Evolutionary conservation across 2,888 invertebrate genomes (phyloP).

Genomic region (Dasysyrphus tricinctus): DNA sequence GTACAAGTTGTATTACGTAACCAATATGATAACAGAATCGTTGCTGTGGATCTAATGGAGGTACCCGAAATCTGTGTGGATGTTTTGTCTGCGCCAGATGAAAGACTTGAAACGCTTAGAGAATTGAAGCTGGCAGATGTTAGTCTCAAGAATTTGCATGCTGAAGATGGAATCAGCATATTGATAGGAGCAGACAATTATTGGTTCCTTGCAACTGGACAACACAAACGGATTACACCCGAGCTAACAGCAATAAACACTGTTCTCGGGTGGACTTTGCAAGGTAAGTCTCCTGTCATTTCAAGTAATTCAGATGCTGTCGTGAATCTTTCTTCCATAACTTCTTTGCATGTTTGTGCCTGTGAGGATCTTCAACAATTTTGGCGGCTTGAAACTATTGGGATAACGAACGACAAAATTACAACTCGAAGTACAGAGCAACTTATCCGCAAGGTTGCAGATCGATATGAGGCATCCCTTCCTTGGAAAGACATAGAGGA

Average conservation of each 20-base stretch:
- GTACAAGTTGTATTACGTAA: too few species aligned
- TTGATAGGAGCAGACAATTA: neutral
- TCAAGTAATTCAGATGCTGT: too few species aligned
- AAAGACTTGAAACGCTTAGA: neutral
- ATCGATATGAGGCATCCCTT: neutral
- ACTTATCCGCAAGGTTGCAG: neutral
- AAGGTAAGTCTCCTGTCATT: too few species aligned
- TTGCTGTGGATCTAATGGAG: neutral
- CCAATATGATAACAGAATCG: neutral
- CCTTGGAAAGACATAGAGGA: neutral
- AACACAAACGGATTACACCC: slow-evolving; percentile 1
- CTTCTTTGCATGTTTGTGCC: too few species aligned
- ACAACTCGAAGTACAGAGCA: too few species aligned
- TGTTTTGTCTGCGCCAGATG: neutral
- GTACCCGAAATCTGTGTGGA: neutral
- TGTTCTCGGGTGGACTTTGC: neutral
- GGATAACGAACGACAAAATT: too few species aligned
- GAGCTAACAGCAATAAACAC: slow-evolving; percentile 1
- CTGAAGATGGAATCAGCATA: slow-evolving; percentile 4
- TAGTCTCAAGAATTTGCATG: neutral
- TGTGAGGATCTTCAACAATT: too few species aligned
- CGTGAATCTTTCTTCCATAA: too few species aligned
- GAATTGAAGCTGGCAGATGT: neutral
- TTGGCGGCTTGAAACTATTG: too few species aligned
- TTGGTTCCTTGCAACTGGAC: neutral